These are phyloP conservation scores for Prunella fulvescens DNA, from an alignment of 2,113 vertebrate genomes.

Conservation along the genomic window DNA sequence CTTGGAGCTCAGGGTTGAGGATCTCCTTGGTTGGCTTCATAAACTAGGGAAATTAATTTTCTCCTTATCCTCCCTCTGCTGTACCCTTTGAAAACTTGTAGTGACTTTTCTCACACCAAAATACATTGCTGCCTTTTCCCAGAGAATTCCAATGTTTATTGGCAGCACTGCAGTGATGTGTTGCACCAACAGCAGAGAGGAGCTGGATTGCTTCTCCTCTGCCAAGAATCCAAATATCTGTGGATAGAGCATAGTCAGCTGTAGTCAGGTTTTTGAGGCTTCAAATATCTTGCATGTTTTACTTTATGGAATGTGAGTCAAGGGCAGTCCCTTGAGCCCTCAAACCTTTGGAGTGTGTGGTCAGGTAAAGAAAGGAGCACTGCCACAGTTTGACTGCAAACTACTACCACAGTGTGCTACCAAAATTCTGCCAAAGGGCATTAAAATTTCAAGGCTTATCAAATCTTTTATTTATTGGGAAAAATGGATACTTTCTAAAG, in stretches of 20 bases:
- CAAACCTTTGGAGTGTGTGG: not conserved
- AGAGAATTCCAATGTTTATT: not conserved
- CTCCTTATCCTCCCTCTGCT: not conserved
- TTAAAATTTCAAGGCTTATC: not conserved
- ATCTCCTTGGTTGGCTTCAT: not conserved
- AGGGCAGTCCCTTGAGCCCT: not conserved
- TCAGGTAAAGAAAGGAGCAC: not conserved
- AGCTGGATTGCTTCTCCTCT: not conserved
- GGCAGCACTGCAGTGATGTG: not conserved
- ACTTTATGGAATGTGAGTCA: not conserved
- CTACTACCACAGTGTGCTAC: not conserved
- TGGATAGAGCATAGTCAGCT: not conserved
- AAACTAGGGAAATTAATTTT: not conserved
- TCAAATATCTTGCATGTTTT: not conserved
- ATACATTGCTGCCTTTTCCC: not conserved
- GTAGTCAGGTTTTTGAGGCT: not conserved
- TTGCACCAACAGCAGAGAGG: not conserved
- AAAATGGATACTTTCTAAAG: not conserved
- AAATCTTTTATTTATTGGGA: not conserved
- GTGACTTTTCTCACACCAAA: not conserved
- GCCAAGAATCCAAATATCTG: not conserved
- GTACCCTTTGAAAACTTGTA: not conserved
- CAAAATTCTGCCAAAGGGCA: not conserved
- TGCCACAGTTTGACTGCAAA: not conserved
- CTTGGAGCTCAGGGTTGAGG: not conserved